Evolutionary conservation across 1,140 invertebrate genomes (phyloP).

Genomic region (Coptotermes formosanus): DNA sequence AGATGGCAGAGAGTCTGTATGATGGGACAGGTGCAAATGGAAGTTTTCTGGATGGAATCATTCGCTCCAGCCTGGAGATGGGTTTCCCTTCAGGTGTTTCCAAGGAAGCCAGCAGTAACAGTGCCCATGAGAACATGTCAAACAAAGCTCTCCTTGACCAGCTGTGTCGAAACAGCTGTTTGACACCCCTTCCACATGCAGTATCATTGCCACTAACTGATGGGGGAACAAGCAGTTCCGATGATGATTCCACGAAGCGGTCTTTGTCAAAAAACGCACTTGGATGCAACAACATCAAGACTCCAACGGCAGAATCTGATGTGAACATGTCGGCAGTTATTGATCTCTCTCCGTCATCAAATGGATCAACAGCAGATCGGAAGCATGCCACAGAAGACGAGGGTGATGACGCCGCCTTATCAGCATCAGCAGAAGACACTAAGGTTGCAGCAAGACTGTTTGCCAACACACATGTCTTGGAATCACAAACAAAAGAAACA

Average conservation of each 20-base stretch:
- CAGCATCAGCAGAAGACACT: background rate
- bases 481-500: conserved; percentile 3
- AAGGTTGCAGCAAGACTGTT: background rate
- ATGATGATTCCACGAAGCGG: conserved; percentile 27
- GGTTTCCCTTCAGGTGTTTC: conserved; percentile 50
- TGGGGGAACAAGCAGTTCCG: conserved; percentile 22
- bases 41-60: conserved; percentile 75
- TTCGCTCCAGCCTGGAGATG: conserved; percentile 71
- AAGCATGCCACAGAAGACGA: background rate
- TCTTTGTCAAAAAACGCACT: background rate
- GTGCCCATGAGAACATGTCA: conserved; percentile 51
- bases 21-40: conserved; percentile 66
- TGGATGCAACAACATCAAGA: background rate
- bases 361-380: background rate
- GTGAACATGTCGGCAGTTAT: background rate
- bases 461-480: background rate
- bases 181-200: conserved; percentile 25
- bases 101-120: conserved; percentile 43
- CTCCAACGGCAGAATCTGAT: conserved; percentile 16
- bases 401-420: background rate
- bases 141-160: conserved; percentile 63
- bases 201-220: background rate
- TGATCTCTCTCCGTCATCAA: conserved; percentile 23
- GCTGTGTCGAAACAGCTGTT: conserved; percentile 52
- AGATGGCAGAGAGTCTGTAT: conserved; percentile 61